A percentile compares a stretch with the other conserved stretches of the same genome.
These are phyloP conservation scores for Tyrannus savana DNA, from an alignment of 2,113 vertebrate species.

Conservation along the genomic window DNA sequence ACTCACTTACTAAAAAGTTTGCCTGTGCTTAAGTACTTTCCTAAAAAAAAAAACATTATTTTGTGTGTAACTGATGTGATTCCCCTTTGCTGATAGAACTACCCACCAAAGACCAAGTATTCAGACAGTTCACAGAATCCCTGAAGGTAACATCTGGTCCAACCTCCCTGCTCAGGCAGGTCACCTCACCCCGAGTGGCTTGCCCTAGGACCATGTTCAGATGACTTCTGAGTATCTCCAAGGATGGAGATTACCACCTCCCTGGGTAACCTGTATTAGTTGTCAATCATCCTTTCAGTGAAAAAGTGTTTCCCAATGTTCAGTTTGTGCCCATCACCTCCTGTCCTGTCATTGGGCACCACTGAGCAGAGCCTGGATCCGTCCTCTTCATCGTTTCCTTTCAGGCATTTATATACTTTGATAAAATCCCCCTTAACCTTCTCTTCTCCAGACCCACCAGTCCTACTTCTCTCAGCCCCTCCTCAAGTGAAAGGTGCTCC, in stretches of 20 bases:
- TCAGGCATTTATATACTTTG: neutral
- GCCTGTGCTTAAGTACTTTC: neutral
- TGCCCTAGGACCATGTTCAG: neutral
- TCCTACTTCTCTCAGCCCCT: neutral
- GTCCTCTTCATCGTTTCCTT: neutral
- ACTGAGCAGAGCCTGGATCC: neutral
- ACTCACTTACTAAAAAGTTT: neutral
- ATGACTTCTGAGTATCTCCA: neutral
- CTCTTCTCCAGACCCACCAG: neutral
- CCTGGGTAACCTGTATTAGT: neutral
- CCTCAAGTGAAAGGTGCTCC: neutral
- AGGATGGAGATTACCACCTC: neutral
- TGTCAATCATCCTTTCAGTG: neutral
- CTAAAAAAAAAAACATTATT: neutral
- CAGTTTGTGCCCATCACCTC: neutral
- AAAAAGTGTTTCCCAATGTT: neutral
- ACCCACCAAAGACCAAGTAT: neutral
- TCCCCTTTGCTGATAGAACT: neutral
- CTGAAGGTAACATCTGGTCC: neutral
- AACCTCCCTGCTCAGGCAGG: neutral
- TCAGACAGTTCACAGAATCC: neutral
- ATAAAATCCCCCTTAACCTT: neutral
- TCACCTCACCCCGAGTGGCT: neutral
- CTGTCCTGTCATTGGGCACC: neutral
- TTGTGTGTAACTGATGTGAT: neutral